Evolutionary conservation across 2,797 vertebrate species (phyloP).

Genomic region (Carapus acus): DNA sequence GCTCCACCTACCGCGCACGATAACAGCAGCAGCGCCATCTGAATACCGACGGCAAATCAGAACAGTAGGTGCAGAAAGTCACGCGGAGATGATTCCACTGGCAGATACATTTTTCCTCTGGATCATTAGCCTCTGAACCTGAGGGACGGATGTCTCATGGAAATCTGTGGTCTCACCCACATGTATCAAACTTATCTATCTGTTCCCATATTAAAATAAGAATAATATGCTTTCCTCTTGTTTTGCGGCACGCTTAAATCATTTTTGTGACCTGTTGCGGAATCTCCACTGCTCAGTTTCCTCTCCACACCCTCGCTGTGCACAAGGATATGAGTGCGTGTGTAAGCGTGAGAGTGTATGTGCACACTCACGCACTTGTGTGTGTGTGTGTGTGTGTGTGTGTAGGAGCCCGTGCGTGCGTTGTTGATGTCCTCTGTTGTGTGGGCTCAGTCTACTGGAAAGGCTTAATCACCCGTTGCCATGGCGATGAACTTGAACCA

Average conservation of each 20-base stretch:
- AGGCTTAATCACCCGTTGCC: conserved; percentile 64
- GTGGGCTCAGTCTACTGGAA: conserved; percentile 64
- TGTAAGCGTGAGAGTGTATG: conserved; percentile 9
- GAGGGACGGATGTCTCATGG: background rate
- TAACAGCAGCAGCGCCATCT: no score
- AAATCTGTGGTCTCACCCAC: background rate
- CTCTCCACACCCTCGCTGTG: background rate
- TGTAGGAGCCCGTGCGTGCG: conserved; percentile 10
- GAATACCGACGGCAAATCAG: no score
- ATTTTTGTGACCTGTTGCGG: background rate
- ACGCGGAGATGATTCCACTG: no score
- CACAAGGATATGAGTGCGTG: background rate
- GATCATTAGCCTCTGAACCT: background rate
- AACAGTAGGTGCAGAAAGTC: no score
- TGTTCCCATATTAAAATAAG: no score
- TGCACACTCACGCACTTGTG: conserved; percentile 6
- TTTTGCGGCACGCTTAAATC: conserved; percentile 16
- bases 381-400: conserved; percentile 12
- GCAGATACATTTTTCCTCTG: no score
- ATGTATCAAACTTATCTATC: background rate
- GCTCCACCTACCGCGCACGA: no score
- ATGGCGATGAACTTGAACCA: conserved; percentile 63
- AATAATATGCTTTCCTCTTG: background rate
- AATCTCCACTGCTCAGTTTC: conserved; percentile 3
- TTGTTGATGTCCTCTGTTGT: conserved; percentile 48